These are phyloP conservation scores for Vanessa atalanta DNA, from an alignment of 1,140 invertebrate genomes.

Conservation along the genomic window DNA sequence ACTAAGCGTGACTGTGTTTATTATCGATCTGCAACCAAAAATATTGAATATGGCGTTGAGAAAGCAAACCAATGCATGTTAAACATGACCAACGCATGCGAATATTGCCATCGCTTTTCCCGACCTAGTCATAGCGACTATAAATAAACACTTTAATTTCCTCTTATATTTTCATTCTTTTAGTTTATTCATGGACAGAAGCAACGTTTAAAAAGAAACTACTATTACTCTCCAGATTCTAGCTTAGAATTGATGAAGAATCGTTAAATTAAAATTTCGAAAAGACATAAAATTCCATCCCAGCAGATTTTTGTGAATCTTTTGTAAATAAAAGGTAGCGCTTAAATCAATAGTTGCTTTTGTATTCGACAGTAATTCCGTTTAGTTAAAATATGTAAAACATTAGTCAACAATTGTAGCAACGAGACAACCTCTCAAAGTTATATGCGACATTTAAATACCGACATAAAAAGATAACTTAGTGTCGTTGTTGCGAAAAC, in stretches of 20 bases:
- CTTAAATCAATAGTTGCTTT: neutral
- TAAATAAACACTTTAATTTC: slow-evolving; percentile 35
- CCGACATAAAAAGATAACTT: slow-evolving; percentile 42
- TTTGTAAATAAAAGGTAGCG: neutral
- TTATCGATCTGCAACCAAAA: too few species aligned
- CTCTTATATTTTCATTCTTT: neutral
- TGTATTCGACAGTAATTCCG: neutral
- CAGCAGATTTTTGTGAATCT: neutral
- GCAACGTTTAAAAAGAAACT: neutral
- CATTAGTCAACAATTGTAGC: too few species aligned
- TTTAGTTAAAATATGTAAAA: too few species aligned
- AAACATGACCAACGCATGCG: too few species aligned
- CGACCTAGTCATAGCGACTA: neutral
- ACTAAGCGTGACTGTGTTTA: too few species aligned
- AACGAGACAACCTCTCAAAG: slow-evolving; percentile 7
- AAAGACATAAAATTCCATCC: neutral
- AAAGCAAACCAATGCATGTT: too few species aligned
- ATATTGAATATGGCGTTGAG: too few species aligned
- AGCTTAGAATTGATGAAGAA: neutral
- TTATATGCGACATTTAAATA: slow-evolving; percentile 32
- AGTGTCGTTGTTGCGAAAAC: slow-evolving; percentile 30
- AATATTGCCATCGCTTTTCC: neutral
- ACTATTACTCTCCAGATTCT: neutral
- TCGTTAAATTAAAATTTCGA: neutral
- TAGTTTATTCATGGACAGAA: neutral